Base-by-base conservation (phyloP, 2,888 invertebrate genomes). In the Campaea margaritaria region DNA sequence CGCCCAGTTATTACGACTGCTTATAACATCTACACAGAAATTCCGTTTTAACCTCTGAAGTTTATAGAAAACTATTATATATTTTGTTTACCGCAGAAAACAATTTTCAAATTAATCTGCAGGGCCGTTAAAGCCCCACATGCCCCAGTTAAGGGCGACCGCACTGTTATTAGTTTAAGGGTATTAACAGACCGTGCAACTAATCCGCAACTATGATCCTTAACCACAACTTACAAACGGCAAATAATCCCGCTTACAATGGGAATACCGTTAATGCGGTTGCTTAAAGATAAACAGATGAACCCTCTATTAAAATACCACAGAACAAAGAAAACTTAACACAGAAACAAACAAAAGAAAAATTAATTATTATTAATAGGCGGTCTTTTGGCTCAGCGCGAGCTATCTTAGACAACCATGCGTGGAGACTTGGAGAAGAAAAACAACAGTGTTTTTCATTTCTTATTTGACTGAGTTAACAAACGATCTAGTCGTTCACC, bases 131-230 rank as follows among this genome's bases (percentile, higher is more conserved):
- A 45, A 31, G n/a, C 5, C 41, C 38, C 51, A 27, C 52, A 48
- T 8, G 47, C 43, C 27, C 28, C 34, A 31, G 51, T 58, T 52
- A 52, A 44, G 58, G 47, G 48, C 48, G 34, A 39, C 58, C 58
- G 36, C 50, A 48, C 46, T 53, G 14, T 62, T 62, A 65, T 65
- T 62, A 62, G 65, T 62, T 57, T 48, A 54, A 57, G 62, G 58
- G 60, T 16, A 50, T 34, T 34, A 45, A 34, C 50, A 50, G 52
- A 55, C 45, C 14, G 52, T 46, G 46, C 56, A 57, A 62, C 58
- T 62, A 59, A 57, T 57, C 50, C 57, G 59, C 44, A 62, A 62
- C 57, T 65, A 58, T 65, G 56, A 59, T 56, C 62, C 56, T 50
- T 46, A 50, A 57, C 55, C 58, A 12, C 54, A 47, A 62, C 16